Evolutionary conservation across 2,888 invertebrate species (phyloP), one percentile per base, ranked within the genome.

Genomic region (Yponomeuta malinellus): DNA sequence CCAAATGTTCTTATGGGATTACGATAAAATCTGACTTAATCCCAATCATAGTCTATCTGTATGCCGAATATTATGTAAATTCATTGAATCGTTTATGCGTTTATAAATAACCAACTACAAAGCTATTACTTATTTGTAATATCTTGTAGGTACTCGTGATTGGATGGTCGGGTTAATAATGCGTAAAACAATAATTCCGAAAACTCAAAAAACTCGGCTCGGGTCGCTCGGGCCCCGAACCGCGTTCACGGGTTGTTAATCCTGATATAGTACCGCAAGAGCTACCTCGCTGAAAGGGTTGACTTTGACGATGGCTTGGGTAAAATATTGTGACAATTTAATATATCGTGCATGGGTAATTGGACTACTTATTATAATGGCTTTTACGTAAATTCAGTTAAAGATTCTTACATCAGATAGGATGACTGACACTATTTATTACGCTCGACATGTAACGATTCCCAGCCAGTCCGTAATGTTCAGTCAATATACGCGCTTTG

Each of bases 151-250:
- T 86, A 86, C 85, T 83, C 83, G 84, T 90, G 90, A 92, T 92
- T 91, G 89, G 76, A 87, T 89, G 89, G 92, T 83, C 83, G 82
- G 86, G 84, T 89, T 90, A 91, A 92, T 89, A 89, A 90, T 86
- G 89, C 90, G 90, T 88, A 85, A 90, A 90, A 91, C 90, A 90
- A 90, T 90, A 71, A 71, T 70, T 71, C 86, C 83, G 80, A 83
- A 59, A 86, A 88, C 87, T 86, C 86, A 83, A 87, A 86, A 89
- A 89, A 90, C 82, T 84, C 80, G 81, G 77, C 76, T 79, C 82
- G 78, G 78, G 77, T 77, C 77, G 76, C 81, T 77, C 83, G 79
- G 81, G 77, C 83, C 80, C 80, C 77, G 74, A 76, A 76, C 77
- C 77, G 79, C 81, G 81, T 90, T 90, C 83, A 89, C 89, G 92